Percentiles rank a stretch among this genome's conserved stretches.
These are phyloP conservation scores for Lepeophtheirus nordmannii DNA, from an alignment of 2,888 invertebrate genomes.

Conservation along the genomic window DNA sequence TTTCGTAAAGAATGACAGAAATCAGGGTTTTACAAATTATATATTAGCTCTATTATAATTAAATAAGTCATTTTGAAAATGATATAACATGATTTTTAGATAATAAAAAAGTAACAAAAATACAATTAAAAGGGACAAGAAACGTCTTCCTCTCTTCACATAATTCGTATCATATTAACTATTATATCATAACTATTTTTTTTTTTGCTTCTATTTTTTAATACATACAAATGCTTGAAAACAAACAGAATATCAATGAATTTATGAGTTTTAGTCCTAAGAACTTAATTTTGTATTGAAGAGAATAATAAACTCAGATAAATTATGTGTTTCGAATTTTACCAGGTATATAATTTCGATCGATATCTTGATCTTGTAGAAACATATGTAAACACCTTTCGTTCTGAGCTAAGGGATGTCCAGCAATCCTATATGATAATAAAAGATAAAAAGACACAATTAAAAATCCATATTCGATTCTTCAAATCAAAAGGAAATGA, in stretches of 20 bases:
- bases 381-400: conserved; percentile 93
- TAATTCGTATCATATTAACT: neutral
- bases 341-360: conserved; percentile 98
- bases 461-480: too few species aligned
- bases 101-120: conserved; percentile 5
- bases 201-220: too few species aligned
- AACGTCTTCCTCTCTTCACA: neutral
- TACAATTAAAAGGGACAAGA: conserved; percentile 6
- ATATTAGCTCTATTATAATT: conserved; percentile 4
- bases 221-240: neutral
- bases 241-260: neutral
- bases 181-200: neutral
- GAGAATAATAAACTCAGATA: neutral
- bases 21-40: neutral
- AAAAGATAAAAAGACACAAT: conserved; percentile 30
- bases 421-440: conserved; percentile 58
- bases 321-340: conserved; percentile 69
- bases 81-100: neutral
- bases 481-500: too few species aligned
- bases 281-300: neutral
- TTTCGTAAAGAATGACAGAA: too few species aligned
- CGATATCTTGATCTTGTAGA: conserved; percentile 71
- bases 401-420: conserved; percentile 95
- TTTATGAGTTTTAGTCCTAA: neutral
- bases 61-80: neutral